These are phyloP conservation scores for Forbesichthys agassizii DNA, from an alignment of 2,113 vertebrate species.

Conservation along the genomic window DNA sequence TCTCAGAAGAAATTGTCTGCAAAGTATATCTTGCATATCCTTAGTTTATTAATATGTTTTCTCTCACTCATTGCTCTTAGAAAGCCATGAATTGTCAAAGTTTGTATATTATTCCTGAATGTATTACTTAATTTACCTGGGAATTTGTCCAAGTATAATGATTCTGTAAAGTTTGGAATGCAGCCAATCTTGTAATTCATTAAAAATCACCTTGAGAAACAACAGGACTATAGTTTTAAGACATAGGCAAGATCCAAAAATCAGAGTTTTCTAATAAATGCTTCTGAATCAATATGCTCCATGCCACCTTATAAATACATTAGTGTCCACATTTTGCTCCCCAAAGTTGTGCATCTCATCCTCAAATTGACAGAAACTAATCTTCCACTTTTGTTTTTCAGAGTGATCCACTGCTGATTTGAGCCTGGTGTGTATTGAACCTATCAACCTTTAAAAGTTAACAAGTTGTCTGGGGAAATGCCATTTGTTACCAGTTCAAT, in stretches of 20 bases:
- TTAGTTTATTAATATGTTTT: too few species aligned
- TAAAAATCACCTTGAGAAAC: slow-evolving; percentile 17
- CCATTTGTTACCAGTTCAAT: slow-evolving; percentile 81
- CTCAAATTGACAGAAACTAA: slow-evolving; percentile 74
- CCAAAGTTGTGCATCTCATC: slow-evolving; percentile 61
- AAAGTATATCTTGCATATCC: too few species aligned
- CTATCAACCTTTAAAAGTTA: slow-evolving; percentile 88
- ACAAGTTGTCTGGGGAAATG: slow-evolving; percentile 84
- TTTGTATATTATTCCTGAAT: too few species aligned
- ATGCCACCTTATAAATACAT: slow-evolving; percentile 51
- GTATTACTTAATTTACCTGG: too few species aligned
- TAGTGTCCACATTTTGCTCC: slow-evolving; percentile 57
- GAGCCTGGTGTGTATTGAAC: slow-evolving; percentile 68
- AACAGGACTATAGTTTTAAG: slow-evolving; percentile 24
- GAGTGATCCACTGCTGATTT: slow-evolving; percentile 72
- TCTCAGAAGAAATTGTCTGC: too few species aligned
- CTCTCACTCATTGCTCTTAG: too few species aligned
- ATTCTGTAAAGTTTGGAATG: not conserved
- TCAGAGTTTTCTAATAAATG: slow-evolving; percentile 55
- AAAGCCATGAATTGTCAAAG: too few species aligned
- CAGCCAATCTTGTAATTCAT: not conserved
- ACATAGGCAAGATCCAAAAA: slow-evolving; percentile 38
- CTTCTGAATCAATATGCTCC: slow-evolving; percentile 57
- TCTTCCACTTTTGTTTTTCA: slow-evolving; percentile 73
- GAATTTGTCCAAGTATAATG: slow-evolving; percentile 1